Evolutionary conservation across 1,140 invertebrate species (phyloP).

Genomic region (Drosophila lowei): DNA sequence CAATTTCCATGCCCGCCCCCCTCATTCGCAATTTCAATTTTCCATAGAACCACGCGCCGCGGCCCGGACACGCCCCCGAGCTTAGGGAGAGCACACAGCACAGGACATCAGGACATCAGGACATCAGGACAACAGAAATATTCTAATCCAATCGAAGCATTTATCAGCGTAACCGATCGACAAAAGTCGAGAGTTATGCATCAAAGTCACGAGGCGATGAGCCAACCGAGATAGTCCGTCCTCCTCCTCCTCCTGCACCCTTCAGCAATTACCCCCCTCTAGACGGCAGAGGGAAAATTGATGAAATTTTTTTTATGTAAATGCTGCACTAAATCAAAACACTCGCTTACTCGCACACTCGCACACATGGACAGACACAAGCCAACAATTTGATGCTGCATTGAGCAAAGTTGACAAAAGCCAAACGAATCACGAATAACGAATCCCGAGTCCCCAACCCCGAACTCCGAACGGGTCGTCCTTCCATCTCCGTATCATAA

Average conservation of each 20-base stretch:
- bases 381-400: conserved; percentile 74
- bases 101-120: background rate
- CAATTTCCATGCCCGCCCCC: conserved; percentile 59
- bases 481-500: conserved; percentile 45
- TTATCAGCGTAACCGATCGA: conserved; percentile 76
- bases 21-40: conserved; percentile 69
- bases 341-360: conserved; percentile 44
- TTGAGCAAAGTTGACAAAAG: conserved; percentile 69
- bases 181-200: conserved; percentile 78
- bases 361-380: conserved; percentile 48
- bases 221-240: conserved; percentile 52
- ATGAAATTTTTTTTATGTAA: conserved; percentile 71
- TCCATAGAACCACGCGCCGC: conserved; percentile 38
- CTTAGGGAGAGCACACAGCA: conserved; percentile 40
- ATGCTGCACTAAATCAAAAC: conserved; percentile 78
- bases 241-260: conserved; percentile 7
- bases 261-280: conserved; percentile 51
- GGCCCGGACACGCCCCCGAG: conserved; percentile 63
- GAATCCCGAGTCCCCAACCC: conserved; percentile 21
- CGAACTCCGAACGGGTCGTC: conserved; percentile 14
- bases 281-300: conserved; percentile 53
- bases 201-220: conserved; percentile 71
- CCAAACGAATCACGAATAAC: conserved; percentile 35
- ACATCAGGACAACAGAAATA: conserved; percentile 33
- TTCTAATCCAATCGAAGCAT: conserved; percentile 78